Percentiles rank a stretch among this genome's conserved stretches.
Evolutionary conservation across 92 coral and sea anemone species (phyloP).

Genomic region (Siderastrea radians): DNA sequence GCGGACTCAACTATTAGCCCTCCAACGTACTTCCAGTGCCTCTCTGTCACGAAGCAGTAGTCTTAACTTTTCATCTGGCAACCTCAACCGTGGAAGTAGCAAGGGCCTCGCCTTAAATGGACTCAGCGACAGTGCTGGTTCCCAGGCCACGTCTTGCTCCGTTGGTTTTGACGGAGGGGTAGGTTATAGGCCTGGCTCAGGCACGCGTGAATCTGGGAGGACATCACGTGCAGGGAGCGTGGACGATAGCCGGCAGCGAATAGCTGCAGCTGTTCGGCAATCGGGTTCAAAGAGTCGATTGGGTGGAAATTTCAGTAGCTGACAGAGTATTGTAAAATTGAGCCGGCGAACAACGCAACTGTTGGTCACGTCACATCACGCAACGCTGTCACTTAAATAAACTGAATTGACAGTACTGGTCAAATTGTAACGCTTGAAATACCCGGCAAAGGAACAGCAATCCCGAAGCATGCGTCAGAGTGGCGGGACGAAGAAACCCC

Average conservation of each 20-base stretch:
- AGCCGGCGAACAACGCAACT: too few species aligned
- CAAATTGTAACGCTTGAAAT: too few species aligned
- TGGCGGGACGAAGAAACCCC: too few species aligned
- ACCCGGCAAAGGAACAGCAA: too few species aligned
- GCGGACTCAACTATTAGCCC: slow-evolving; percentile 87
- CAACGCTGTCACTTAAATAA: too few species aligned
- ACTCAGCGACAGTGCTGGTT: slow-evolving; percentile 19
- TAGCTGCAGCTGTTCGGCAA: slow-evolving; percentile 92
- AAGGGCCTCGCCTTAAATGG: slow-evolving; percentile 46
- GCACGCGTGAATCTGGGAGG: slow-evolving; percentile 70
- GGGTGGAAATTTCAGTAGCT: slow-evolving; percentile 64
- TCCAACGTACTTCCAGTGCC: slow-evolving; percentile 68
- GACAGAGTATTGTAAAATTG: neutral
- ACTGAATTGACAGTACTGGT: too few species aligned
- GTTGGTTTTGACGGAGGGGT: slow-evolving; percentile 89
- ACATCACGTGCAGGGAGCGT: slow-evolving; percentile 82
- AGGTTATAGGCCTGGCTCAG: slow-evolving; percentile 53
- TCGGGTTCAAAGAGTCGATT: slow-evolving; percentile 76
- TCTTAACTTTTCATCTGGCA: slow-evolving; percentile 33
- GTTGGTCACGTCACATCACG: too few species aligned
- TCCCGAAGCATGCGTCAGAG: too few species aligned
- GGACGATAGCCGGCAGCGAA: slow-evolving; percentile 92
- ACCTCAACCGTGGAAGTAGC: slow-evolving; percentile 34
- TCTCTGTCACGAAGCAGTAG: slow-evolving; percentile 71
- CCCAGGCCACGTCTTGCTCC: slow-evolving; percentile 61